Evolutionary conservation across 2,888 invertebrate species (phyloP).

Genomic region (Hypercompe scribonia): DNA sequence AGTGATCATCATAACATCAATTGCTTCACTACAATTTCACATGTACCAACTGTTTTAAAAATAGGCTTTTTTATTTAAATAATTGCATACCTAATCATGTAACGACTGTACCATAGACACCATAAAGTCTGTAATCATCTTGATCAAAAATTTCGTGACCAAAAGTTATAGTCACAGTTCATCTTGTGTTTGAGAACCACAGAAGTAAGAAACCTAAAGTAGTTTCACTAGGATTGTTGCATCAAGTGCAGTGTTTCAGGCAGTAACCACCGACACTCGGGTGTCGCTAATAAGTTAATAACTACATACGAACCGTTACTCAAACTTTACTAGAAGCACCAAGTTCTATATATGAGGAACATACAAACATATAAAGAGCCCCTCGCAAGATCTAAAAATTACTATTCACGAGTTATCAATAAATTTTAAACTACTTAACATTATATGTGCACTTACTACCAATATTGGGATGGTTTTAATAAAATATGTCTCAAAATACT

Average conservation of each 20-base stretch:
- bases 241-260: neutral
- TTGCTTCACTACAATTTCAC: neutral
- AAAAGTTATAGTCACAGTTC: neutral
- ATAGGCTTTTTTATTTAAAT: neutral
- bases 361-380: conserved; percentile 21
- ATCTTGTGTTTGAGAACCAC: neutral
- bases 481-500: neutral
- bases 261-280: neutral
- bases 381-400: conserved; percentile 29
- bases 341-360: conserved; percentile 13
- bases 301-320: neutral
- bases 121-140: neutral
- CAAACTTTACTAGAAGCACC: conserved; percentile 33
- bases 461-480: conserved; percentile 10
- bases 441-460: conserved; percentile 22
- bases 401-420: conserved; percentile 21
- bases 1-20: neutral
- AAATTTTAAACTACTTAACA: conserved; percentile 26
- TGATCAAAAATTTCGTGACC: neutral
- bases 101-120: neutral
- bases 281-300: neutral
- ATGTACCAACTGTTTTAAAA: neutral
- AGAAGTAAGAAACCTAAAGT: neutral
- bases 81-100: neutral
- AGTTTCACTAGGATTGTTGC: neutral